Percentiles rank a stretch among this genome's conserved stretches.
phyloP scores from a whole-genome alignment of 2,113 vertebrate species.

The Prunella fulvescens region DNA sequence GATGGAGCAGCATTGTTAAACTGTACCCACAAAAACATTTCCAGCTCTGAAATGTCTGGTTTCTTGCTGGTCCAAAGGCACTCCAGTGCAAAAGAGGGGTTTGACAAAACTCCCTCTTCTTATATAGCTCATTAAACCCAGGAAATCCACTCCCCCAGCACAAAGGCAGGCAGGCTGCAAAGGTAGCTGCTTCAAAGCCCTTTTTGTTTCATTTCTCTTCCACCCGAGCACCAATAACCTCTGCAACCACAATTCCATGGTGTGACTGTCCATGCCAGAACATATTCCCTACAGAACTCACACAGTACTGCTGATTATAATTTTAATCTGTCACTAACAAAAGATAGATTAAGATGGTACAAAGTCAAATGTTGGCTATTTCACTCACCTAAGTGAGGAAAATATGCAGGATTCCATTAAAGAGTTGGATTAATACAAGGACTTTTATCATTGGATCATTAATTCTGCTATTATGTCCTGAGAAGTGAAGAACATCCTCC shows the following conservation, averaged over 20 bases:
- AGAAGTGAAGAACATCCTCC: background rate
- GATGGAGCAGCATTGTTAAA: background rate
- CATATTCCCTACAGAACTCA: background rate
- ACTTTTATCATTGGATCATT: background rate
- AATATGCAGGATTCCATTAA: background rate
- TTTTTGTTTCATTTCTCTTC: slow-evolving; percentile 28
- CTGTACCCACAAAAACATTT: background rate
- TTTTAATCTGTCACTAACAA: background rate
- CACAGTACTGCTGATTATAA: background rate
- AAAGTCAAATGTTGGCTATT: background rate
- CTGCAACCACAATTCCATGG: background rate
- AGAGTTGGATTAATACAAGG: background rate
- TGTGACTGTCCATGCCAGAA: background rate
- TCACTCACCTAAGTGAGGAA: background rate
- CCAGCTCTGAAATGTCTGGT: background rate
- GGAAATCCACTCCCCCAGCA: background rate
- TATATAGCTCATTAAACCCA: background rate
- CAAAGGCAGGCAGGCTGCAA: background rate
- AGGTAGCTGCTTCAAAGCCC: slow-evolving; percentile 16
- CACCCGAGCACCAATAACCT: background rate
- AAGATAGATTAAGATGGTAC: background rate
- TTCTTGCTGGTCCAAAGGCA: background rate
- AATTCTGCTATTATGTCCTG: background rate
- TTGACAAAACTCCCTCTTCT: background rate
- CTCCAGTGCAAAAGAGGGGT: background rate